Conservation (phyloP, 2,888 invertebrate genomes). For the Drosophila kambysellisi region DNA sequence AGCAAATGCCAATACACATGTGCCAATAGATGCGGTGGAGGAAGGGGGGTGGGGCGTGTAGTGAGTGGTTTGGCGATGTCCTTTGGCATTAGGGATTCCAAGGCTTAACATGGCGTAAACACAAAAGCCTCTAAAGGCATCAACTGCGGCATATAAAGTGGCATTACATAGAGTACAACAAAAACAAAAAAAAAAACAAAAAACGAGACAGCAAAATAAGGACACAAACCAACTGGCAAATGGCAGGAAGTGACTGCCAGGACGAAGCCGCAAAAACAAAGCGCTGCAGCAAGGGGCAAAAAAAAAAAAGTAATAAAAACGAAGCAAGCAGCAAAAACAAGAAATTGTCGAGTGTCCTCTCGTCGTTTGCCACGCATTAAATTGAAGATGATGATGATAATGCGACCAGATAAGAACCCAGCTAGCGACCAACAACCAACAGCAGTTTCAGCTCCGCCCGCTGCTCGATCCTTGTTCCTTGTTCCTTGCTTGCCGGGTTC, state of each 20-base stretch:
- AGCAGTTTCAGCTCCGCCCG: neutral
- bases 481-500: constrained; percentile 40
- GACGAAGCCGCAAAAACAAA: constrained; percentile 59
- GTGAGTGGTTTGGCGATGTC: constrained; percentile 53
- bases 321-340: constrained; percentile 11
- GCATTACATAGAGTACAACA: constrained; percentile 74
- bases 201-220: constrained; percentile 7
- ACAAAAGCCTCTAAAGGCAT: constrained; percentile 82
- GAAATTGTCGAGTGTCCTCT: constrained; percentile 75
- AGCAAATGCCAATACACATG: constrained; percentile 80
- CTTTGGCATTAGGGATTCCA: constrained; percentile 78
- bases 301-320: constrained; percentile 36
- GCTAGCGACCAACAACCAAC: constrained; percentile 6
- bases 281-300: constrained; percentile 33
- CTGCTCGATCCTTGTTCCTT: neutral
- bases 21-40: constrained; percentile 41
- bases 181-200: constrained; percentile 9
- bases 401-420: constrained; percentile 63
- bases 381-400: constrained; percentile 81
- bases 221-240: constrained; percentile 46
- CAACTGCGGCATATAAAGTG: constrained; percentile 83
- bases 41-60: neutral
- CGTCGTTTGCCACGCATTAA: constrained; percentile 76
- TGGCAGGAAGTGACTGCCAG: constrained; percentile 65
- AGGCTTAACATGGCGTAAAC: constrained; percentile 82